Conservation (phyloP, 2,888 invertebrate species). For the Acanthopleura granulata region DNA sequence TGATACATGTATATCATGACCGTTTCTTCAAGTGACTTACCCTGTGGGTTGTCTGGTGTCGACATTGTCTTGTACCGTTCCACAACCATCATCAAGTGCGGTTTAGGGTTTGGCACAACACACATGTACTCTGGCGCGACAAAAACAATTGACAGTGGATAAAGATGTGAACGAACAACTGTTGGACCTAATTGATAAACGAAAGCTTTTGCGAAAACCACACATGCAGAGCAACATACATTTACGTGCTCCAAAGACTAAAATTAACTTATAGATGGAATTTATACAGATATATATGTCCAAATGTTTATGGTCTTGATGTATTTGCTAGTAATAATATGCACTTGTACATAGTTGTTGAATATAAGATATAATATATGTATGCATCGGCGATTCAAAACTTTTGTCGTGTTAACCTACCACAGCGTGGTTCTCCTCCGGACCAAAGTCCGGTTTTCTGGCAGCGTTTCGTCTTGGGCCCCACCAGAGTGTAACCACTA, state of each 20-base stretch:
- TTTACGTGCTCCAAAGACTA: too few relatives aligned
- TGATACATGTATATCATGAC: background rate
- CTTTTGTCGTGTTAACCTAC: background rate
- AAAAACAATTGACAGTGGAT: too few relatives aligned
- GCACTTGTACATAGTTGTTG: background rate
- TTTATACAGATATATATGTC: too few relatives aligned
- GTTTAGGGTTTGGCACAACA: background rate
- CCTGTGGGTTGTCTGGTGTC: constrained; percentile 3
- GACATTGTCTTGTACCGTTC: background rate
- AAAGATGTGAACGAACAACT: too few relatives aligned
- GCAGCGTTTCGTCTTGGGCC: background rate
- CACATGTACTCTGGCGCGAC: background rate
- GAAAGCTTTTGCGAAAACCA: too few relatives aligned
- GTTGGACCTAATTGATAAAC: too few relatives aligned
- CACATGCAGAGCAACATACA: too few relatives aligned
- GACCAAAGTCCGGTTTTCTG: background rate
- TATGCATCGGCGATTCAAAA: too few relatives aligned
- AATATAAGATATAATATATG: background rate
- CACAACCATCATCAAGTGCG: background rate
- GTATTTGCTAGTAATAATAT: too few relatives aligned
- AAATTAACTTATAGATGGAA: too few relatives aligned
- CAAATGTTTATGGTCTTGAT: too few relatives aligned
- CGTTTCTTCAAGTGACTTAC: background rate
- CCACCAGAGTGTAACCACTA: background rate
- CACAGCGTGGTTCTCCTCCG: constrained; percentile 9